Percentiles rank a stretch among this genome's conserved stretches.
phyloP scores from a whole-genome alignment of 2,888 invertebrate genomes.

The Lymantria monacha region DNA sequence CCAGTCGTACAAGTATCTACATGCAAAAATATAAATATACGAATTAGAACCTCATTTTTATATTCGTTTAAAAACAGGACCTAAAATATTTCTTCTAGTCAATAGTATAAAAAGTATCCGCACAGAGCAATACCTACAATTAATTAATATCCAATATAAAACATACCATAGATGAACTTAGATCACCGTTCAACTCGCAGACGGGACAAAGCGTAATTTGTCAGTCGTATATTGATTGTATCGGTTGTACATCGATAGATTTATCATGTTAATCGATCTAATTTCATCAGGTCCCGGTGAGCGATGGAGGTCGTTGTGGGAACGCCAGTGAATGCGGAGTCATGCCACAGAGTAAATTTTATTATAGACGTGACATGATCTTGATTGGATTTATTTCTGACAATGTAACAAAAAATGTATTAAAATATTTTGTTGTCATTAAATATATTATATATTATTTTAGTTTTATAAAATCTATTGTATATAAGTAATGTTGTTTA shows the following conservation, averaged over 20 bases:
- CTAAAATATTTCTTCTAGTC: too few relatives aligned
- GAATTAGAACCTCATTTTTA: too few relatives aligned
- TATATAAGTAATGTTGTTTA: too few relatives aligned
- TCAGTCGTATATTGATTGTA: conserved; percentile 69
- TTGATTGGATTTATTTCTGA: neutral
- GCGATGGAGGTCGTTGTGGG: conserved; percentile 75
- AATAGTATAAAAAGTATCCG: neutral
- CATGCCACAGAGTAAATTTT: conserved; percentile 59
- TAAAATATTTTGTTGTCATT: neutral
- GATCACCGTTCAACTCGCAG: conserved; percentile 42
- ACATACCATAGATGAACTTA: conserved; percentile 36
- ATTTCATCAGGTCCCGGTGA: conserved; percentile 77
- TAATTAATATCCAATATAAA: conserved; percentile 12
- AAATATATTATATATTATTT: too few relatives aligned
- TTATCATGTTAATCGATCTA: conserved; percentile 81
- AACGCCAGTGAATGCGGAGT: conserved; percentile 75
- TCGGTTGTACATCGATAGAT: conserved; percentile 69
- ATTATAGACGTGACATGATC: conserved; percentile 19
- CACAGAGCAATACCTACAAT: neutral
- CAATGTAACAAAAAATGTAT: neutral
- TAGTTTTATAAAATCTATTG: too few relatives aligned
- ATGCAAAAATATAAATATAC: too few relatives aligned
- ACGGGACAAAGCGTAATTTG: conserved; percentile 74
- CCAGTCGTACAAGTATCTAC: too few relatives aligned
- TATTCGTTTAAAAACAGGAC: too few relatives aligned